Evolutionary conservation across 2,888 invertebrate genomes (phyloP), one percentile per base, ranked within the genome.

Genomic region (Homarus gammarus): DNA sequence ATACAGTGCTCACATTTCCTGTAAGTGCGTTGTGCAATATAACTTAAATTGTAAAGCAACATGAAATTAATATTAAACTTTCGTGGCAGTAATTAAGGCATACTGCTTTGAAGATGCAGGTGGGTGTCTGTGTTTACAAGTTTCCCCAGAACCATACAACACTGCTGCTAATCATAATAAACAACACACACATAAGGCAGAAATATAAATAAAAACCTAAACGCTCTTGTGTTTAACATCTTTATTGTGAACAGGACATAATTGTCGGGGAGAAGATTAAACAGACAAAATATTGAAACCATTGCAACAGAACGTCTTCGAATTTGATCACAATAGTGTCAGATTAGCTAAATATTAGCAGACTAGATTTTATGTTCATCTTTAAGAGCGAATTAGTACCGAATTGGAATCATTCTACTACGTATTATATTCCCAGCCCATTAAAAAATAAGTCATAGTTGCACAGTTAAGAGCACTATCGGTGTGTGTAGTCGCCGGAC

Each of bases 241-340:
- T 88, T 88, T 88, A 88, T 88, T 88, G 82, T 88, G 75, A 82
- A 83, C 75, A 88, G 79, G 83, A 83, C 83, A 88, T 77, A 44
- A 38, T 56, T 38, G 40, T 56, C 51, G n/a, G 51, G 79, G 36
- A 68, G 81, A 64, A 81, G 44, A 49, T 75, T n/a, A 64, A 64
- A n/a, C n/a, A 64, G 64, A 64, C 56, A 56, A 56, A 56, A 56
- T 56, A 56, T 56, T 56, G 56, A 56, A 64, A 15, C n/a, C 31
- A 12, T 64, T 27, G 64, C 27, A 64, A 64, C 64, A 64, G 27
- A 64, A 64, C 5, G n/a, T 64, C 12, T 5, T 64, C n/a, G 27
- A 27, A n/a, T 27, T 64, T 5, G 12, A 64, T 27, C 27, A 64
- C 27, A 27, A 64, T 64, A 64, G 3, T 12, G 36, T 36, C 38